Evolutionary conservation across 2,113 vertebrate species (phyloP).

Genomic region (Myiopsitta monachus): DNA sequence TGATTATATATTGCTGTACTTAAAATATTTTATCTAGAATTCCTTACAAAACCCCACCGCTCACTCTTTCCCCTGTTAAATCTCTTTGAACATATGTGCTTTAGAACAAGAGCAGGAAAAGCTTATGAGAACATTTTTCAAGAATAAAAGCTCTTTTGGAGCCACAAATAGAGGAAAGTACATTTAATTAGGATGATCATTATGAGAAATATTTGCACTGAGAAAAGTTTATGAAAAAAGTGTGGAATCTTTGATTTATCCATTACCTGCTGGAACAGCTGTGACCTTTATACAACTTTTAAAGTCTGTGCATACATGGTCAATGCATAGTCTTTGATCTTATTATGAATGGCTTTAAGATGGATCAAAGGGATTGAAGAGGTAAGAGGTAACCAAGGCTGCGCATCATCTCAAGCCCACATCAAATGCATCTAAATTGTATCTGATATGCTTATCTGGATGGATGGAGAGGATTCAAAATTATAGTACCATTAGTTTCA

Average conservation of each 20-base stretch:
- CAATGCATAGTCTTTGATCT: background rate
- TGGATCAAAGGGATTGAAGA: background rate
- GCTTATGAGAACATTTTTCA: background rate
- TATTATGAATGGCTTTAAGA: background rate
- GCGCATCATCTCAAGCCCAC: background rate
- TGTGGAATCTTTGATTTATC: background rate
- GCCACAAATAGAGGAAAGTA: background rate
- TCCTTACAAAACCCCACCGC: fast-evolving
- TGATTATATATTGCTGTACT: background rate
- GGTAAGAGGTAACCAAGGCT: background rate
- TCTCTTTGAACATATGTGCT: background rate
- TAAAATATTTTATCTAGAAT: background rate
- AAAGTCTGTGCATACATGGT: background rate
- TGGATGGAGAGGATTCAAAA: background rate
- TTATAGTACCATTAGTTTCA: background rate
- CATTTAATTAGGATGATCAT: background rate
- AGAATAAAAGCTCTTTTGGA: background rate
- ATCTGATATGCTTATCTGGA: background rate
- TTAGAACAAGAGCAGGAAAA: background rate
- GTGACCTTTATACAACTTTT: background rate
- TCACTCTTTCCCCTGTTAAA: background rate
- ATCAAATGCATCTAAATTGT: background rate
- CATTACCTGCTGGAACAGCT: background rate
- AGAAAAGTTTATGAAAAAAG: background rate
- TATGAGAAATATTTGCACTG: background rate